Evolutionary conservation across 2,113 vertebrate species (phyloP).

Genomic region (Haplochromis burtoni): DNA sequence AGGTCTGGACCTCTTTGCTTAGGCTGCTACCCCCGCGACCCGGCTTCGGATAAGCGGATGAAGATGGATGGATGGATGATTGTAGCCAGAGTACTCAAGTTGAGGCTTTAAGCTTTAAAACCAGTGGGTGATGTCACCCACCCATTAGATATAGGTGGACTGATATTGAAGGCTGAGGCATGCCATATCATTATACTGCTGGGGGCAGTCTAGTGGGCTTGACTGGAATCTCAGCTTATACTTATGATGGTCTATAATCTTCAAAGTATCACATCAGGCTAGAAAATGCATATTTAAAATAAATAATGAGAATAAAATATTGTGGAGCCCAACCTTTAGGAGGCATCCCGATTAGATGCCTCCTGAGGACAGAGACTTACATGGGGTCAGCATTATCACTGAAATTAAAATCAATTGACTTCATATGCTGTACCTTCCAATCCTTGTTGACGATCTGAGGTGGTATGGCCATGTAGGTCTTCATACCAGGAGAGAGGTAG

Average conservation of each 20-base stretch:
- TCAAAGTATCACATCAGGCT: not conserved
- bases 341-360: not conserved
- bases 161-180: rapidly evolving
- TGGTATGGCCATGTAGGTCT: not conserved
- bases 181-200: not conserved
- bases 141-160: not conserved
- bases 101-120: not conserved
- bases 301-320: not conserved
- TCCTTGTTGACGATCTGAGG: not conserved
- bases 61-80: no score
- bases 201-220: not conserved
- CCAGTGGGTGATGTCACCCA: rapidly evolving
- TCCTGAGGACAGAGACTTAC: not conserved
- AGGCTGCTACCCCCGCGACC: no score
- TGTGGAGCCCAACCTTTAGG: not conserved
- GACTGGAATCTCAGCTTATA: rapidly evolving
- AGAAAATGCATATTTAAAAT: not conserved
- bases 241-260: not conserved
- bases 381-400: not conserved
- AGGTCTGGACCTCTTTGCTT: no score
- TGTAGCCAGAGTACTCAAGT: not conserved
- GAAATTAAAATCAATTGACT: not conserved
- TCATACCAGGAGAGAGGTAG: not conserved
- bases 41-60: no score
- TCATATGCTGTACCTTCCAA: not conserved